phyloP scores from a whole-genome alignment of 2,888 invertebrate genomes.

The Lycaena phlaeas region DNA sequence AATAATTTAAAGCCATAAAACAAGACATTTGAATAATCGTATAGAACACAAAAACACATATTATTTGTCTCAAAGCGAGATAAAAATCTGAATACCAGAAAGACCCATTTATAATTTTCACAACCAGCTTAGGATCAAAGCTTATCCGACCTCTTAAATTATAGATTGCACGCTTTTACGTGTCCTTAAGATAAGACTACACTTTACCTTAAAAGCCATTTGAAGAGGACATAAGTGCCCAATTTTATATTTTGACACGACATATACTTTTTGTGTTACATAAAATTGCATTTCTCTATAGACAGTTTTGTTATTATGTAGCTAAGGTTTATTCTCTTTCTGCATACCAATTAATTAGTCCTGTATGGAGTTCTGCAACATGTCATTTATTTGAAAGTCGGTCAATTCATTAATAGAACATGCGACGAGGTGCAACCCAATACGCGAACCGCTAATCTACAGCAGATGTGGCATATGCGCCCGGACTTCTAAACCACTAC shows the following conservation, averaged over 20 bases:
- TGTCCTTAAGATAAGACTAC: constrained; percentile 1
- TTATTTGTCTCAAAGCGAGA: background rate
- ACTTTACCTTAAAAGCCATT: background rate
- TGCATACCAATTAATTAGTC: too few relatives aligned
- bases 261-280: too few relatives aligned
- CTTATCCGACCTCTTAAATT: background rate
- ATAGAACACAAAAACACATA: constrained; percentile 1
- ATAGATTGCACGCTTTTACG: background rate
- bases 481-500: constrained; percentile 68
- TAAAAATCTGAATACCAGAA: too few relatives aligned
- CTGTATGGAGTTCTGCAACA: too few relatives aligned
- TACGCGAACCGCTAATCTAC: constrained; percentile 49
- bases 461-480: constrained; percentile 45
- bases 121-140: too few relatives aligned
- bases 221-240: background rate
- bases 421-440: constrained; percentile 47
- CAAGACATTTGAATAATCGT: background rate
- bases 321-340: too few relatives aligned
- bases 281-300: too few relatives aligned
- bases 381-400: too few relatives aligned
- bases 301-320: too few relatives aligned
- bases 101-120: too few relatives aligned
- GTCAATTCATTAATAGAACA: constrained; percentile 33
- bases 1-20: constrained; percentile 1
- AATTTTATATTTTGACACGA: background rate